These are phyloP conservation scores for Biston betularia DNA, from an alignment of 2,888 invertebrate genomes.

Conservation along the genomic window DNA sequence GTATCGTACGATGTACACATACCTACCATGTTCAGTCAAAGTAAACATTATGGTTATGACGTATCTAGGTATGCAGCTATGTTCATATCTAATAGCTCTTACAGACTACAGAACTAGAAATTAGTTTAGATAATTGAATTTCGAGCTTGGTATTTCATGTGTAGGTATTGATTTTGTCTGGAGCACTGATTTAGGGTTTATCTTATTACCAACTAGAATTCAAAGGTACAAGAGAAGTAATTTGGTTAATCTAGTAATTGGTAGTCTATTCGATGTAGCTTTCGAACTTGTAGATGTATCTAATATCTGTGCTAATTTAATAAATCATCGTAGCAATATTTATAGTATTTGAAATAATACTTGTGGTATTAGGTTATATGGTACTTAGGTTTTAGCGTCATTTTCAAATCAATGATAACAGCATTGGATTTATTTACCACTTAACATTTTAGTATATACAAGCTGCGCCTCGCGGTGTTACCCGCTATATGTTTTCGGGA, in stretches of 20 bases:
- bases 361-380: background rate
- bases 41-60: background rate
- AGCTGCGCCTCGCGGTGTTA: no score
- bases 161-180: slow-evolving; percentile 28
- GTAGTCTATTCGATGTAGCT: background rate
- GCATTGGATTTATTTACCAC: no score
- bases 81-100: background rate
- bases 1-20: no score
- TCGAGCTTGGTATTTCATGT: slow-evolving; percentile 27
- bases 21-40: no score
- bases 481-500: no score
- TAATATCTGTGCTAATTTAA: background rate
- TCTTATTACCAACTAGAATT: slow-evolving; percentile 7
- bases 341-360: background rate
- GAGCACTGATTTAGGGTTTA: slow-evolving; percentile 17
- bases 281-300: background rate
- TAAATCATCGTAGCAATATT: background rate
- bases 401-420: no score
- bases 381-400: no score
- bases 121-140: slow-evolving; percentile 27
- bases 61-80: slow-evolving; percentile 5
- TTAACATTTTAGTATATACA: no score
- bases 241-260: slow-evolving; percentile 12
- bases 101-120: slow-evolving; percentile 1
- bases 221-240: slow-evolving; percentile 11